phyloP scores from a whole-genome alignment of 92 coral and sea anemone genomes.

The Palythoa heliodiscus region DNA sequence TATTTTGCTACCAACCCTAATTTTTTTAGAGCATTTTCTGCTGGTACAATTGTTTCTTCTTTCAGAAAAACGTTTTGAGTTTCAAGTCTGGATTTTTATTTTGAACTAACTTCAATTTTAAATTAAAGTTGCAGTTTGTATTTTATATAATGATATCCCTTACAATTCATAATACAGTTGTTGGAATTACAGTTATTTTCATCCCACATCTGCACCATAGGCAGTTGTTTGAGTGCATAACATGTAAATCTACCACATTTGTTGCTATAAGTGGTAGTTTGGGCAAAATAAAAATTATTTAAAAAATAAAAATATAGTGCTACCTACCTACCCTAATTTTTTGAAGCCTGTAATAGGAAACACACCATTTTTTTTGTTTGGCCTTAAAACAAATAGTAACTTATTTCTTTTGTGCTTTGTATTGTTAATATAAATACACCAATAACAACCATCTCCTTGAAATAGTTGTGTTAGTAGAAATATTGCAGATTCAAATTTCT shows the following conservation, averaged over 20 bases:
- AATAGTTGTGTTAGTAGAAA: no score
- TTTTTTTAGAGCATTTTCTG: neutral
- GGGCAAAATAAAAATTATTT: no score
- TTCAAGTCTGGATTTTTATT: constrained; percentile 1
- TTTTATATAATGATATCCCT: neutral
- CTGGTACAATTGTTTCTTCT: neutral
- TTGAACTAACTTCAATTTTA: neutral
- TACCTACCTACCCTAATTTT: no score
- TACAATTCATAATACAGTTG: neutral
- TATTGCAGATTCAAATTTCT: no score
- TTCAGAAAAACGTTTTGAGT: neutral
- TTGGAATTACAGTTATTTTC: neutral
- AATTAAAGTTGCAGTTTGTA: neutral
- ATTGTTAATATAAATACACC: no score
- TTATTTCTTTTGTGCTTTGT: no score
- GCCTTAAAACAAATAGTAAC: no score
- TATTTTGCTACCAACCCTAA: constrained; percentile 5
- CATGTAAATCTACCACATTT: neutral
- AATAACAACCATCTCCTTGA: no score
- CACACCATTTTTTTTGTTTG: no score
- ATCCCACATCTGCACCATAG: constrained; percentile 1
- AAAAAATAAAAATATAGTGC: no score
- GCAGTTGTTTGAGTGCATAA: constrained; percentile 3
- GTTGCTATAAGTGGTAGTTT: no score
- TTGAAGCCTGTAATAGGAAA: no score